Base-by-base conservation (phyloP, 2,888 invertebrate genomes). In the Galerucella calmariensis region DNA sequence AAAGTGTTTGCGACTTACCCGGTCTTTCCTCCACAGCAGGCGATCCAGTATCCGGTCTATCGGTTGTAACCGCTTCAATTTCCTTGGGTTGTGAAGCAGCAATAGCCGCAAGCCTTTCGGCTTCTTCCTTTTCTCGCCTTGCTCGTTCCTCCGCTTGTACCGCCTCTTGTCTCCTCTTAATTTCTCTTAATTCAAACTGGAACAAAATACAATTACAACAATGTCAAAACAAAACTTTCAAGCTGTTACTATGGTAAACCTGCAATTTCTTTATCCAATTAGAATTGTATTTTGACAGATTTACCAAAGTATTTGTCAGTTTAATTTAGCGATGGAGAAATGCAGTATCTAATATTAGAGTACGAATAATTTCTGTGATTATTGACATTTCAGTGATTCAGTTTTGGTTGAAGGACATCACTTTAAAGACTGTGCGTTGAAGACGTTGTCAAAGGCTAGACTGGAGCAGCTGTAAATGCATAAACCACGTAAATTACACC, bases 141-240 rank as follows among this genome's bases (percentile, higher is more conserved):
- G 90, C 89, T 79, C 90, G 88, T 81, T 92, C 92, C 78, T 91
- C 90, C 76, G 92, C 91, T 82, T 92, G 92, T 74, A 90, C 89
- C 81, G 91, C 90, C 83, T 92, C 91, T 87, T 95, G 94, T 79
- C 95, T 92, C 84, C 95, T 92, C 89, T 96, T 95, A 90, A 96
- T 92, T 90, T 99, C 98, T 89, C 97, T 96, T 89, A 98, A 92
- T 91, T 98, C 98, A 90, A 96, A 98, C 98, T 98, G 88, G 24
- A 88, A 74, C 35, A 16, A 56, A 58, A 61, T 53, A 58, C 51
- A 65, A 41, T 41, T 41, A 41, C 35, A 8, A 41, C 8, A 51
- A 51, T 51, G 14, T 51, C 51, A 6, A 20, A 51, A 51, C 12
- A 51, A n/a, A n/a, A 51, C n/a, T 51, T 51, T 14, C 2, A 51